phyloP scores from a whole-genome alignment of 2,113 vertebrate genomes.

The Albula glossodonta region DNA sequence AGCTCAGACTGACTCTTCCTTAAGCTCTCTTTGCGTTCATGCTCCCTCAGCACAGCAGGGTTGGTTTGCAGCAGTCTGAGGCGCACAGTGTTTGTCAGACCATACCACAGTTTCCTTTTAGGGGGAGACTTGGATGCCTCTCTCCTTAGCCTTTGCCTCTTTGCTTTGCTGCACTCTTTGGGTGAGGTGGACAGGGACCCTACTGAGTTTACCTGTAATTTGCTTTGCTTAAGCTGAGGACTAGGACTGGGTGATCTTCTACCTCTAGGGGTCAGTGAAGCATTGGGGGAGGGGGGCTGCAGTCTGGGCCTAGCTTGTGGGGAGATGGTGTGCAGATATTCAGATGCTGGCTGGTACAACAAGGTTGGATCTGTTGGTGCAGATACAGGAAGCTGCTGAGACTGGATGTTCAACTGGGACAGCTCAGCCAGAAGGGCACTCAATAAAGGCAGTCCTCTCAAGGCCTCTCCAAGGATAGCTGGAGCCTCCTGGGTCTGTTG shows the following conservation, averaged over 20 bases:
- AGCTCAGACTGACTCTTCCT: conserved; percentile 57
- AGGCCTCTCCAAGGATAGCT: conserved; percentile 38
- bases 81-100: conserved; percentile 81
- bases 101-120: conserved; percentile 71
- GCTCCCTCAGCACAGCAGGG: conserved; percentile 53
- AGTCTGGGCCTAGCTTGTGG: conserved; percentile 10
- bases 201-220: conserved; percentile 20
- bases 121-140: conserved; percentile 40
- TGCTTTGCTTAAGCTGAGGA: conserved; percentile 34
- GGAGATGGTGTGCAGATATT: neutral
- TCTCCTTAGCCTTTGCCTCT: conserved; percentile 43
- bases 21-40: conserved; percentile 69
- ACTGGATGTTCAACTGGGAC: conserved; percentile 67
- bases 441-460: conserved; percentile 79
- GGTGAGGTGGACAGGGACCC: conserved; percentile 19
- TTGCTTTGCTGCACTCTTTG: conserved; percentile 29
- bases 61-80: conserved; percentile 77
- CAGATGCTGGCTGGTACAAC: conserved; percentile 56
- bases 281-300: neutral
- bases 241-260: conserved; percentile 12
- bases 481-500: conserved; percentile 17
- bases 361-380: conserved; percentile 61
- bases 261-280: neutral
- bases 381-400: conserved; percentile 43
- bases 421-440: conserved; percentile 83